These are phyloP conservation scores for Drosophila multiciliata DNA, from an alignment of 2,888 invertebrate species.

Conservation along the genomic window DNA sequence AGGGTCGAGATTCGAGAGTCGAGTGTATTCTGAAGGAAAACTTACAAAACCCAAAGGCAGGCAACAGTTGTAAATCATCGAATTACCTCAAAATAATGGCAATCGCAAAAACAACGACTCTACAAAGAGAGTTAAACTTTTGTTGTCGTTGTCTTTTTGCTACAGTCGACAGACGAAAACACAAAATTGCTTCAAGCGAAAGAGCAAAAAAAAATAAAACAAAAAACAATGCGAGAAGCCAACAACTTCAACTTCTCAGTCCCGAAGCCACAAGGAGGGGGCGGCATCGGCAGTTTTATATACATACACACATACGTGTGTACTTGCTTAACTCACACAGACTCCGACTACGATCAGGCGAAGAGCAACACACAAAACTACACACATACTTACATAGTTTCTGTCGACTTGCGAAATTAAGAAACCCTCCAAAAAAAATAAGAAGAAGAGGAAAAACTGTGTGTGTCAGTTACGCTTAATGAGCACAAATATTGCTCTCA, in stretches of 20 bases:
- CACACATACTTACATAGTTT: conserved; percentile 40
- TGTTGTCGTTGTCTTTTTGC: conserved; percentile 19
- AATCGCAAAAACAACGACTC: conserved; percentile 57
- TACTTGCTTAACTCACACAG: conserved; percentile 49
- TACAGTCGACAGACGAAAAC: conserved; percentile 58
- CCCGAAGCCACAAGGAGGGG: conserved; percentile 44
- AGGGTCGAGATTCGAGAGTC: conserved; percentile 15
- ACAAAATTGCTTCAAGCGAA: conserved; percentile 69
- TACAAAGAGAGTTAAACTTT: conserved; percentile 15
- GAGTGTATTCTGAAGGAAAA: conserved; percentile 70
- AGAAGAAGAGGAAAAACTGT: conserved; percentile 66
- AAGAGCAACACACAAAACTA: conserved; percentile 18
- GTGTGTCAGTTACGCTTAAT: conserved; percentile 84
- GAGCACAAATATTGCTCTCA: conserved; percentile 82
- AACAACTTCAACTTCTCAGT: conserved; percentile 61
- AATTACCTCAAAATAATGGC: conserved; percentile 81
- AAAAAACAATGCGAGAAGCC: conserved; percentile 69
- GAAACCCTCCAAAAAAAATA: conserved; percentile 72
- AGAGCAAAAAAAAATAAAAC: conserved; percentile 42
- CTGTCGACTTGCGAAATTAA: conserved; percentile 79
- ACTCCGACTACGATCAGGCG: conserved; percentile 27
- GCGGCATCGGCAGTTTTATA: conserved; percentile 38
- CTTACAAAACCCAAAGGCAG: conserved; percentile 72
- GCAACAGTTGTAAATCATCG: conserved; percentile 81
- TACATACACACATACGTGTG: conserved; percentile 2